These are phyloP conservation scores for Thecophora atra DNA, from an alignment of 2,888 invertebrate species.

Conservation along the genomic window DNA sequence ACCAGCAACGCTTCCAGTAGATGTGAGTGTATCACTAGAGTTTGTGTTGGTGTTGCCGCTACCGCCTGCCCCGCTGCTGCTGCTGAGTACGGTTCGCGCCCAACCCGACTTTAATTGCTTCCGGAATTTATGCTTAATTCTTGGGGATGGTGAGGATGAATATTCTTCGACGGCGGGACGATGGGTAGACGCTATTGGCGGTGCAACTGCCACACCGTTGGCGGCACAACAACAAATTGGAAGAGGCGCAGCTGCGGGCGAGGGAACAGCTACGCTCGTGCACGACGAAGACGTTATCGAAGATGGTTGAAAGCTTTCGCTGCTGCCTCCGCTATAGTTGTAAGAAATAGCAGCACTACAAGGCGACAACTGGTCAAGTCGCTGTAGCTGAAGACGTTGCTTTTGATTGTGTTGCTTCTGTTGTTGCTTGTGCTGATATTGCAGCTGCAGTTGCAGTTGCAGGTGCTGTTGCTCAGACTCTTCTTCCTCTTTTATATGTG, in stretches of 20 bases:
- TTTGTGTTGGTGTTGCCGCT: slow-evolving; percentile 54
- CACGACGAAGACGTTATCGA: slow-evolving; percentile 60
- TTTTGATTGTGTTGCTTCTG: slow-evolving; percentile 59
- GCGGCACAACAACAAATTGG: slow-evolving; percentile 3
- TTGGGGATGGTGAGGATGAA: slow-evolving; percentile 62
- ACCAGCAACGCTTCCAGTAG: slow-evolving; percentile 56
- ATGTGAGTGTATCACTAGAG: slow-evolving; percentile 61
- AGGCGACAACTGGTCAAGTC: slow-evolving; percentile 43
- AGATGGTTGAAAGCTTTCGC: slow-evolving; percentile 38
- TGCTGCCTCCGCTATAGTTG: slow-evolving; percentile 29
- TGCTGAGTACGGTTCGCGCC: slow-evolving; percentile 61
- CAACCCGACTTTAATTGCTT: slow-evolving; percentile 64
- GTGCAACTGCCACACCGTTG: neutral
- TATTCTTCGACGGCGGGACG: slow-evolving; percentile 25
- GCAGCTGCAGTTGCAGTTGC: slow-evolving; percentile 60
- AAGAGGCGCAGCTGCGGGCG: slow-evolving; percentile 3
- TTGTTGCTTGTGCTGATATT: slow-evolving; percentile 61
- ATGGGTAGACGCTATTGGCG: neutral
- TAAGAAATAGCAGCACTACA: slow-evolving; percentile 46
- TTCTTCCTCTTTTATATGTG: slow-evolving; percentile 86
- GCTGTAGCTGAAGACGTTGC: slow-evolving; percentile 47
- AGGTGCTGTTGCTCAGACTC: slow-evolving; percentile 68
- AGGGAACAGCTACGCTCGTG: slow-evolving; percentile 37
- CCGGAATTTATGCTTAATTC: slow-evolving; percentile 64
- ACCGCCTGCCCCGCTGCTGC: slow-evolving; percentile 50